Conservation (phyloP, 2,113 vertebrate species). For the Cottus gobio region DNA sequence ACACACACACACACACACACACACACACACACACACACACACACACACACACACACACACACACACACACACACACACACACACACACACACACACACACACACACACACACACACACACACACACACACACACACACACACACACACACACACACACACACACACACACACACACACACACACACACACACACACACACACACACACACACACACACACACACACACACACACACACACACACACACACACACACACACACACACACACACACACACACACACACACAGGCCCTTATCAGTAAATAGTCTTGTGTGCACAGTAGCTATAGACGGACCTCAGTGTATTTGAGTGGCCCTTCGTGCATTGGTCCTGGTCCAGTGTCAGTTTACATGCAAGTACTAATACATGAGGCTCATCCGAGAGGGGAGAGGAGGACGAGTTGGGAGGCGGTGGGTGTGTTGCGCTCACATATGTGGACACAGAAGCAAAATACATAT, state of each 20-base stretch:
- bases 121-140: background rate
- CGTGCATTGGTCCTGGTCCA: conserved; percentile 9
- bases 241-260: background rate
- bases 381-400: conserved; percentile 47
- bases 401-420: conserved; percentile 36
- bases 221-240: conserved; percentile 1
- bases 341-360: conserved; percentile 21
- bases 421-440: conserved; percentile 7
- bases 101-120: background rate
- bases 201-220: conserved; percentile 16
- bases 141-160: conserved; percentile 18
- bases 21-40: conserved; percentile 17
- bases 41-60: background rate
- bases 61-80: background rate
- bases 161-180: background rate
- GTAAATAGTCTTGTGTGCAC: conserved; percentile 52
- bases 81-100: conserved; percentile 19
- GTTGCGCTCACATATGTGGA: conserved; percentile 14
- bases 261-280: conserved; percentile 16
- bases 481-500: background rate
- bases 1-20: conserved; percentile 15
- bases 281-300: conserved; percentile 13
- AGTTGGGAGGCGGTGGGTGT: background rate
- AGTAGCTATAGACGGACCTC: conserved; percentile 21
- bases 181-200: background rate